Base-by-base conservation (phyloP, 2,888 invertebrate species). In the Apantesis nais region DNA sequence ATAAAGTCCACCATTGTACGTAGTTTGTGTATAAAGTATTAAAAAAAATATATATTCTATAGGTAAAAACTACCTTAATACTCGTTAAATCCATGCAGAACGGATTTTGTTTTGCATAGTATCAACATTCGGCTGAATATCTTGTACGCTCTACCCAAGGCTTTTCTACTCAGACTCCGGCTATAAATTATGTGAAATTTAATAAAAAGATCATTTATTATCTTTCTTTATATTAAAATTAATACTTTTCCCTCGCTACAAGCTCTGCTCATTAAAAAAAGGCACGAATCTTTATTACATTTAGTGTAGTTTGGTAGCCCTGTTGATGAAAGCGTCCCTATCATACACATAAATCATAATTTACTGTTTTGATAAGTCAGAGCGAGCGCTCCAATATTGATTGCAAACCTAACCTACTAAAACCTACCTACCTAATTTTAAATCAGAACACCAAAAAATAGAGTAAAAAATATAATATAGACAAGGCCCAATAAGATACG, bases 271-370 rank as follows among this genome's bases (percentile, higher is more conserved):
- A 44, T 41, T 63, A 25, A 63, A 66, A 41, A n/a, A 25, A 52
- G 31, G 25, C 31, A 34, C n/a, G 16, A 55, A 25, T 3, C 14
- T 60, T 44, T n/a, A n/a, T 60, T 55, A 14, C 9, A 44, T n/a
- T 64, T 39, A n/a, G 48, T 63, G 29, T 62, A 61, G 44, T 12
- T 70, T 55, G 73, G 34, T 34, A 76, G 58, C 79, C 76, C 76
- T 78, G 62, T 16, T 61, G 68, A 67, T 65, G 62, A 67, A n/a
- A 44, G 73, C 29, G 60, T 58, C 55, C 68, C 77, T 75, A 79
- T 83, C 77, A 72, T 31, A 9, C 16, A 68, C 72, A 83, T 82
- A 79, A 71, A 83, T 82, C 83, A 82, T 81, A 80, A 82, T 83
- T 81, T 78, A 79, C 73, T 74, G 69, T 74, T 73, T 74, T 75